Evolutionary conservation across 2,797 vertebrate species (phyloP).

Genomic region (Acanthurus tractus): DNA sequence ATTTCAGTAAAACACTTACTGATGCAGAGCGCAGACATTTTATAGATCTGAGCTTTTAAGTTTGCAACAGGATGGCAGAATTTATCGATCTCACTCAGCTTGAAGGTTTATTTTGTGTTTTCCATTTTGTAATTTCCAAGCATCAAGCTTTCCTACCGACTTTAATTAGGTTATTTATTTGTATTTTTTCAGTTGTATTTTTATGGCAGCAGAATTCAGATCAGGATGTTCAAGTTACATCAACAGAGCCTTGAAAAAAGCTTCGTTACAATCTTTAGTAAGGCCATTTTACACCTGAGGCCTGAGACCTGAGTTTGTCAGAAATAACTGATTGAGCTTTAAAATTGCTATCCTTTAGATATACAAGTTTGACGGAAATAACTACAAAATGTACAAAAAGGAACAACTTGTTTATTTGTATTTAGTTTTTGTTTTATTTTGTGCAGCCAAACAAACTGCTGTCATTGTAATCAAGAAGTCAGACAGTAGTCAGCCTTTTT

Average conservation of each 20-base stretch:
- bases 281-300: neutral
- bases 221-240: neutral
- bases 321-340: conserved; percentile 8
- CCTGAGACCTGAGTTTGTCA: neutral
- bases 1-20: neutral
- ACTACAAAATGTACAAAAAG: no score
- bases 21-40: neutral
- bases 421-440: no score
- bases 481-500: no score
- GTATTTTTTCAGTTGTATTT: conserved; percentile 21
- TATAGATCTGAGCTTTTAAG: conserved; percentile 18
- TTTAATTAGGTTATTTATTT: conserved; percentile 44
- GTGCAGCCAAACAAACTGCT: no score
- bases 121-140: conserved; percentile 38
- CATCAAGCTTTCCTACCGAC: conserved; percentile 17
- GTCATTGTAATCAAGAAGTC: no score
- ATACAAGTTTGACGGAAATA: no score
- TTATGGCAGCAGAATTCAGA: conserved; percentile 13
- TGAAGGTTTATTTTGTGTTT: conserved; percentile 36
- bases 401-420: no score
- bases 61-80: conserved; percentile 18
- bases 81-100: conserved; percentile 36
- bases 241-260: conserved; percentile 10
- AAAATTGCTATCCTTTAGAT: neutral
- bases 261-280: neutral